Base-by-base conservation (phyloP, 1,140 invertebrate species). In the Aphidius ervi region DNA sequence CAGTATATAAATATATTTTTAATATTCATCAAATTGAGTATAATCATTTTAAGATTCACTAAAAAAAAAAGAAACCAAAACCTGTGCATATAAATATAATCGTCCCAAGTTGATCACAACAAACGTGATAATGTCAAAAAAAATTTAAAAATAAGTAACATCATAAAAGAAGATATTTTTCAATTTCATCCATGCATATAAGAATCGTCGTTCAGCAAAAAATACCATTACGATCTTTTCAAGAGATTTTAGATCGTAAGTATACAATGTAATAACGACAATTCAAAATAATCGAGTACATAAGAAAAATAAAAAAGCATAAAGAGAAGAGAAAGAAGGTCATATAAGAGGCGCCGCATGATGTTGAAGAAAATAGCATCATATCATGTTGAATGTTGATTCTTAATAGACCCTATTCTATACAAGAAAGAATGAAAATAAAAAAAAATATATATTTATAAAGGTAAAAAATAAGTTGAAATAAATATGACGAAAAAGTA, bases 401-500 rank as follows among this genome's bases (percentile, higher is more conserved):
- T 31, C 23, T 31, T 31, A 31, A 16, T 16, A 16, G 16, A 16
- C 16, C 16, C 16, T 31, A 31, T 31, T 1, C 16, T 31, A 31
- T 31, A 31, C 0, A 2, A 31, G 23, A n/a, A n/a, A 40, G 10
- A 39, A n/a, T 41, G 39, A 9, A 41, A 41, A 54, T 16, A 40
- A 4, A 39, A 10, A 10, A 2, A 41, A 42, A 41, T 54, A 9
- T 9, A 5, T 16, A 16, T 8, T 43, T 6, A 3, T 5, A 2
- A 10, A 52, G 16, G 4, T 42, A 60, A 37, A 23, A 31, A 4
- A 46, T 46, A 42, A 54, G 55, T 41, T 62, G 20, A 43, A 52
- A 52, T 39, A 43, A 62, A 63, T 62, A 62, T 62, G 16, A 16
- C 16, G 16, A 59, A 52, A 9, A 43, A n/a, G 37, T 54, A 41